Conservation (phyloP, 64 coral and sea anemone species). For the Orbicella faveolata region DNA sequence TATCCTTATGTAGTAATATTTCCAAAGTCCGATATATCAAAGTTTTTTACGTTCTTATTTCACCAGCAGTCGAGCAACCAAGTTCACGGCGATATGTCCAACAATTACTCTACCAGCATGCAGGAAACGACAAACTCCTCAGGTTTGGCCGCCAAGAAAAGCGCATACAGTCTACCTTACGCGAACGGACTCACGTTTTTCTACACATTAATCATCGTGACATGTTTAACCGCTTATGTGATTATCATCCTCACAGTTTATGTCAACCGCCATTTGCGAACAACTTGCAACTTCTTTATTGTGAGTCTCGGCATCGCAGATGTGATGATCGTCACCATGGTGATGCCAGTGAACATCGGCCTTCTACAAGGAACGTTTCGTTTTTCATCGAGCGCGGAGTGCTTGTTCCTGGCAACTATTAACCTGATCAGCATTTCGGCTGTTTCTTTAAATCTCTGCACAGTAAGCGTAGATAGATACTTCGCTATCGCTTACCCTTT, state of each 20-base stretch:
- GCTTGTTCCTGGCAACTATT: conserved; percentile 50
- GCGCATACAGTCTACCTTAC: conserved; percentile 2
- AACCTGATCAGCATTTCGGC: conserved; percentile 56
- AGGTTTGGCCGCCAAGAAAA: not conserved
- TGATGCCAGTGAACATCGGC: conserved; percentile 59
- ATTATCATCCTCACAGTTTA: conserved; percentile 39
- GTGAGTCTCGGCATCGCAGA: conserved; percentile 77
- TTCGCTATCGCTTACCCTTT: conserved; percentile 68
- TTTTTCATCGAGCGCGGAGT: conserved; percentile 52
- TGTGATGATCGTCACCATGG: conserved; percentile 44
- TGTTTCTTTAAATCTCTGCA: conserved; percentile 66
- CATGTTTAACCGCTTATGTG: conserved; percentile 32
- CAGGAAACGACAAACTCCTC: not conserved
- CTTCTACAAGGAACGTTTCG: conserved; percentile 24
- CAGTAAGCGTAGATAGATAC: conserved; percentile 66
- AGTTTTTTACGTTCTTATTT: not conserved
- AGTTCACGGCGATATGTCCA: not conserved
- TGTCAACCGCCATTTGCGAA: conserved; percentile 48
- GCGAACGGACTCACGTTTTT: conserved; percentile 14
- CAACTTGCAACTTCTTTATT: conserved; percentile 86
- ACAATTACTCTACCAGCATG: not conserved
- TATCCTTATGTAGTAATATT: not conserved
- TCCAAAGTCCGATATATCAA: not conserved
- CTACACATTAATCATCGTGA: conserved; percentile 38
- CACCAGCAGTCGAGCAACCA: not conserved